Evolutionary conservation across 1,140 invertebrate genomes (phyloP), one percentile per base, ranked within the genome.

Genomic region (Dreissena rostriformis): DNA sequence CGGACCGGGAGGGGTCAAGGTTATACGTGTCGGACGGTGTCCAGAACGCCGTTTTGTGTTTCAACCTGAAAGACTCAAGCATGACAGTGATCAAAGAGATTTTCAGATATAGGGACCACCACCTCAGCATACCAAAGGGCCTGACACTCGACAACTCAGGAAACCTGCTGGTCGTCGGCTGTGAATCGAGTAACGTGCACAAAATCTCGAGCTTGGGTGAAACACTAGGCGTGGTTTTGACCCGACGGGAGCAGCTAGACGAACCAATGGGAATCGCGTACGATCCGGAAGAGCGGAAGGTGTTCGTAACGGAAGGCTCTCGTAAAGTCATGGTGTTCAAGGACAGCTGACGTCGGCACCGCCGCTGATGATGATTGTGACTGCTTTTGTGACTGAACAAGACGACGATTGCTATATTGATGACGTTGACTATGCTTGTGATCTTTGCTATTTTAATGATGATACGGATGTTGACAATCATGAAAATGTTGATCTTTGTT

Each of bases 281-380:
- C 52, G 79, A 82, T 66, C 24, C 24, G 19, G 22, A 8, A 24
- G 79, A 82, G n/a, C 72, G 66, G 28, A 82, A 82, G 66, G 55
- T 82, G 6, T 73, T 82, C 53, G 52, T 82, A 17, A 82, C 79
- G 0, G 79, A 82, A 61, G 79, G 79, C 15, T 82, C 79, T 17
- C 22, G 79, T 22, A 70, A 55, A 29, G 79, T 82, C n/a, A 82
- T 82, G 79, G 61, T 82, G 14, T 82, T 82, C 51, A 82, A 63
- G 63, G 79, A 82, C 39, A 78, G 57, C 22, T 61, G 57, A 61
- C 39, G 39, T 8, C 8, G 39, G 39, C 8, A 39, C 8, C 39
- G 39, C 8, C 39, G 39, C 4, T 39, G 39, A 39, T 39, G 39
- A 39, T 39, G 39, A 39, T 39, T 2, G n/a, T n/a, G n/a, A n/a